A percentile compares a stretch with the other conserved stretches of the same genome.
These are phyloP conservation scores for Gymnarchus niloticus DNA, from an alignment of 2,113 vertebrate species.

Conservation along the genomic window DNA sequence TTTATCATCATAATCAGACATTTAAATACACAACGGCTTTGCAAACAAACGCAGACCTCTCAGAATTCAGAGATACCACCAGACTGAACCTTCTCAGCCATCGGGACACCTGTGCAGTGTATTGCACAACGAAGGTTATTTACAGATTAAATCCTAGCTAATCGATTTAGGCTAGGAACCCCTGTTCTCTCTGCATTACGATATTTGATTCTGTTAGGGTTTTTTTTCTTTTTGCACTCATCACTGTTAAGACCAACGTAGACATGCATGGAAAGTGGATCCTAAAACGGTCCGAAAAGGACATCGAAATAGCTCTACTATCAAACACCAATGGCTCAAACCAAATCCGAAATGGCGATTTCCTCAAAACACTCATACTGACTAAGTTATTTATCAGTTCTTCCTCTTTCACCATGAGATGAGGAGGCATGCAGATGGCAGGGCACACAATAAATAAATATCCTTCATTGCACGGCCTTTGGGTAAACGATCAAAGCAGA, in stretches of 20 bases:
- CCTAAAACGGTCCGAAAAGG: background rate
- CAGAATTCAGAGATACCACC: background rate
- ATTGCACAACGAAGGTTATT: background rate
- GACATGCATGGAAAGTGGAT: background rate
- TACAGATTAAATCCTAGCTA: background rate
- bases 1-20: background rate
- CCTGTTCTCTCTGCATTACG: no score
- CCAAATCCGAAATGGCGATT: background rate
- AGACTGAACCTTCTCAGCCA: background rate
- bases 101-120: background rate
- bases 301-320: background rate
- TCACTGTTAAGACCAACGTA: background rate
- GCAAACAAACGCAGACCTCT: background rate
- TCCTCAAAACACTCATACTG: background rate
- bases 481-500: background rate
- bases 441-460: background rate
- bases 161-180: background rate
- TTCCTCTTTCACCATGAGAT: background rate
- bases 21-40: background rate
- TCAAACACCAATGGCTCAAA: background rate
- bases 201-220: background rate
- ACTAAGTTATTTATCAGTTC: background rate
- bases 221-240: background rate
- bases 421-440: background rate
- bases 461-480: background rate